Percentiles rank a stretch among this genome's conserved stretches.
These are phyloP conservation scores for Microtus richardsoni DNA, from an alignment of 2,113 vertebrate genomes.

Conservation along the genomic window DNA sequence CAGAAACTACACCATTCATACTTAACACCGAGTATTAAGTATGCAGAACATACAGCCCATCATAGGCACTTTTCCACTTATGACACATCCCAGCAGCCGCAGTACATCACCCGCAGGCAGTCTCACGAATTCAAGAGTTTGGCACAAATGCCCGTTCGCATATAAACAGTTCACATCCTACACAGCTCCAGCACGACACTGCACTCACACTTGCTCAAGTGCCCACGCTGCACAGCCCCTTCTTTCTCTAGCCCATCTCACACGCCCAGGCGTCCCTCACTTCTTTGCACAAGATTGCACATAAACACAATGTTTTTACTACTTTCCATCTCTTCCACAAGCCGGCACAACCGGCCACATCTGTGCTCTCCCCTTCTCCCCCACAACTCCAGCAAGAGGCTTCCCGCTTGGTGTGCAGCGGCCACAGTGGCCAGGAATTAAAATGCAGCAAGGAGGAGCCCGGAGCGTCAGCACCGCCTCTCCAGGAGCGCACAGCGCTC, in stretches of 20 bases:
- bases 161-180: background rate
- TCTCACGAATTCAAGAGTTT: background rate
- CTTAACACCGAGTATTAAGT: too few species aligned
- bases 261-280: background rate
- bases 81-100: background rate
- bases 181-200: background rate
- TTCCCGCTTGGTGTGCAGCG: constrained; percentile 79
- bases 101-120: background rate
- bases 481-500: constrained; percentile 77
- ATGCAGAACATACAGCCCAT: background rate
- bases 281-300: background rate
- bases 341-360: background rate
- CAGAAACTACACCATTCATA: background rate
- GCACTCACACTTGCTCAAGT: background rate
- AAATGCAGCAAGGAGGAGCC: constrained; percentile 84
- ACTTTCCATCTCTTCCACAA: background rate
- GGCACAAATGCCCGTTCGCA: background rate
- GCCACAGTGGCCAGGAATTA: constrained; percentile 82
- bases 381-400: constrained; percentile 49
- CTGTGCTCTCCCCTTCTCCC: background rate
- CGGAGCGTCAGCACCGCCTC: constrained; percentile 80
- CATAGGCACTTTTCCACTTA: background rate
- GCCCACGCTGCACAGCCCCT: background rate
- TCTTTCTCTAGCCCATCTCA: background rate
- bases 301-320: background rate